Percentiles rank a stretch among this genome's conserved stretches.
Evolutionary conservation across 2,888 invertebrate species (phyloP).

Genomic region (Hydroisotoma schaefferi): DNA sequence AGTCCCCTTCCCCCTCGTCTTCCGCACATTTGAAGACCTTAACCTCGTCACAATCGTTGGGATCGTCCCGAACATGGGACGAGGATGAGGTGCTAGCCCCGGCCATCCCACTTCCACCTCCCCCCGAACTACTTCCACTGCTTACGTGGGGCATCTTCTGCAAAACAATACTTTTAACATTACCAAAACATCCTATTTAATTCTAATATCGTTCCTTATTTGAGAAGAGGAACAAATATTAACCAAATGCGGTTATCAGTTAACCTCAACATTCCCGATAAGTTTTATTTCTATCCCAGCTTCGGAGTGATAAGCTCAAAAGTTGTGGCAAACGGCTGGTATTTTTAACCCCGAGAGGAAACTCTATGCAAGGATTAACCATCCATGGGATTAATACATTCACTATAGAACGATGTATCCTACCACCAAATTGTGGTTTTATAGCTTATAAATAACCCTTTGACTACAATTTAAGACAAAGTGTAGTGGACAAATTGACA

Average conservation of each 20-base stretch:
- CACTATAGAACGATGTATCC: too few relatives aligned
- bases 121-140: slow-evolving; percentile 25
- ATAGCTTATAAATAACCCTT: too few relatives aligned
- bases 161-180: not conserved
- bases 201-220: not conserved
- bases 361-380: too few relatives aligned
- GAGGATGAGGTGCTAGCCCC: slow-evolving; percentile 39
- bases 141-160: slow-evolving; percentile 15
- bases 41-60: slow-evolving; percentile 48
- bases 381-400: too few relatives aligned
- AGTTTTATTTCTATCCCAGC: too few relatives aligned
- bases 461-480: too few relatives aligned
- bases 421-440: too few relatives aligned
- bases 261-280: not conserved
- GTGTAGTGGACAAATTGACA: too few relatives aligned
- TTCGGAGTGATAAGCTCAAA: not conserved
- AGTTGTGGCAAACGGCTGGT: not conserved
- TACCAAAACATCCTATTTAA: too few relatives aligned
- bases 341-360: too few relatives aligned
- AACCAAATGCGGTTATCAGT: not conserved
- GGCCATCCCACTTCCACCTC: slow-evolving; percentile 37
- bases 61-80: slow-evolving; percentile 45
- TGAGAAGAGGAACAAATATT: not conserved
- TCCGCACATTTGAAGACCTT: slow-evolving; percentile 47
- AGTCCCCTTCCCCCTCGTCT: slow-evolving; percentile 47